These are phyloP conservation scores for Spodoptera frugiperda DNA, from an alignment of 1,140 invertebrate species.

Conservation along the genomic window DNA sequence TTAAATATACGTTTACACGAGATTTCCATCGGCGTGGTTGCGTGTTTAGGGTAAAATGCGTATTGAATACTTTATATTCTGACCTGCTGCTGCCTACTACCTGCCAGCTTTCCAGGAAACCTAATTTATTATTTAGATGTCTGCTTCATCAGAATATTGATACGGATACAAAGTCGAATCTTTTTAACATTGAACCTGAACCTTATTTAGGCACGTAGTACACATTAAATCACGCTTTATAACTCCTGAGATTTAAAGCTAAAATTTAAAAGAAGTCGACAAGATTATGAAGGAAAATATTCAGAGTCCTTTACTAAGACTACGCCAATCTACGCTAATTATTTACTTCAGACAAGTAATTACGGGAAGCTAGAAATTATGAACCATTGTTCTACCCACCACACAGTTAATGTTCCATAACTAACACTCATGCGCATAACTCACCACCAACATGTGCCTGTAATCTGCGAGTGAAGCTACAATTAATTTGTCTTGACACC, in stretches of 20 bases:
- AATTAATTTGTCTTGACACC: slow-evolving; percentile 6
- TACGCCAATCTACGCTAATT: background rate
- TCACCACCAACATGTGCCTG: background rate
- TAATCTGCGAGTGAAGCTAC: slow-evolving; percentile 1
- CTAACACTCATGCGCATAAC: slow-evolving; percentile 21
- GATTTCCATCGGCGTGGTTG: background rate
- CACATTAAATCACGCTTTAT: too few species aligned
- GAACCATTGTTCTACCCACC: background rate
- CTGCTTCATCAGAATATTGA: background rate
- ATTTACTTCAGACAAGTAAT: background rate
- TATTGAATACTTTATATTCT: slow-evolving; percentile 4
- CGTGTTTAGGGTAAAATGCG: slow-evolving; percentile 2
- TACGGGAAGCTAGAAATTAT: slow-evolving; percentile 7
- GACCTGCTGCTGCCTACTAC: too few species aligned
- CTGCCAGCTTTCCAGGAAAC: background rate
- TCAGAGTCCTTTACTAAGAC: too few species aligned
- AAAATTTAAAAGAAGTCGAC: too few species aligned
- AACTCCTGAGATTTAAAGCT: too few species aligned
- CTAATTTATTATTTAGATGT: slow-evolving; percentile 10
- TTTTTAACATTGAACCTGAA: background rate
- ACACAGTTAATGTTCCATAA: slow-evolving; percentile 4
- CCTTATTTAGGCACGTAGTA: too few species aligned
- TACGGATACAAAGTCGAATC: background rate
- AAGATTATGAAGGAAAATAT: too few species aligned
- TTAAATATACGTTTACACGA: background rate